Percentiles rank a stretch among this genome's conserved stretches.
Conservation (phyloP, 2,888 invertebrate species). For the Argyra leucocephala region DNA sequence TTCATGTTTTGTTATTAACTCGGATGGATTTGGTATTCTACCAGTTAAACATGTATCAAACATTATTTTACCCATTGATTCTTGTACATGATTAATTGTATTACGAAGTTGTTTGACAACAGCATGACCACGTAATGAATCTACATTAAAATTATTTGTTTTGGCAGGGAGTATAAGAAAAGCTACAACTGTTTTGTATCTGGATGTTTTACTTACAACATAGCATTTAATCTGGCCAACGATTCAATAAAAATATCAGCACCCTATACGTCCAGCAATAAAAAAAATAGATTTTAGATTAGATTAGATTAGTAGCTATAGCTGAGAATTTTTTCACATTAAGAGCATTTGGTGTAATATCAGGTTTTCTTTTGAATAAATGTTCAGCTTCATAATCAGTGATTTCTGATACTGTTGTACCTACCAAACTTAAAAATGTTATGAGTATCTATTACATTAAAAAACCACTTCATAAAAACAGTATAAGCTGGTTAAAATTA, state of each 20-base stretch:
- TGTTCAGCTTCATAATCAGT: conserved; percentile 87
- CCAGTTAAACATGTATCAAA: conserved; percentile 90
- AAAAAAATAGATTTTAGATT: conserved; percentile 98
- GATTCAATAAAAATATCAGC: conserved; percentile 98
- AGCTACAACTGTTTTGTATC: conserved; percentile 94
- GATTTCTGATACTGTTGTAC: conserved; percentile 97
- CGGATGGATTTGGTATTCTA: conserved; percentile 72
- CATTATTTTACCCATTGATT: conserved; percentile 86
- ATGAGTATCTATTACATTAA: too few species aligned
- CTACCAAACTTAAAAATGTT: conserved; percentile 78
- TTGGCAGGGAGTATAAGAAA: conserved; percentile 97
- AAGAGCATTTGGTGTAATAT: conserved; percentile 94
- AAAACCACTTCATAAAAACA: too few species aligned
- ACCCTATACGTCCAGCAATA: conserved; percentile 97
- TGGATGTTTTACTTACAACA: conserved; percentile 64
- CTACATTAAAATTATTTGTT: conserved; percentile 98
- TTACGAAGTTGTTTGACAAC: conserved; percentile 92
- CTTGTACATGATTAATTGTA: conserved; percentile 85
- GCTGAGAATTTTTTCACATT: conserved; percentile 99
- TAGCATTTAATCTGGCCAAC: conserved; percentile 87
- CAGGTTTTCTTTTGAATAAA: conserved; percentile 82
- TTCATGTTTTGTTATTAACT: conserved; percentile 83
- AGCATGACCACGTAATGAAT: conserved; percentile 93
- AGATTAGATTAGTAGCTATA: conserved; percentile 96
- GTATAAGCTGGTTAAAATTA: too few species aligned